Percentiles rank a stretch among this genome's conserved stretches.
Evolutionary conservation across 37 sponge, comb jelly and placozoan genomes (phyloP).

Genomic region (Cliona cf. orientalis): DNA sequence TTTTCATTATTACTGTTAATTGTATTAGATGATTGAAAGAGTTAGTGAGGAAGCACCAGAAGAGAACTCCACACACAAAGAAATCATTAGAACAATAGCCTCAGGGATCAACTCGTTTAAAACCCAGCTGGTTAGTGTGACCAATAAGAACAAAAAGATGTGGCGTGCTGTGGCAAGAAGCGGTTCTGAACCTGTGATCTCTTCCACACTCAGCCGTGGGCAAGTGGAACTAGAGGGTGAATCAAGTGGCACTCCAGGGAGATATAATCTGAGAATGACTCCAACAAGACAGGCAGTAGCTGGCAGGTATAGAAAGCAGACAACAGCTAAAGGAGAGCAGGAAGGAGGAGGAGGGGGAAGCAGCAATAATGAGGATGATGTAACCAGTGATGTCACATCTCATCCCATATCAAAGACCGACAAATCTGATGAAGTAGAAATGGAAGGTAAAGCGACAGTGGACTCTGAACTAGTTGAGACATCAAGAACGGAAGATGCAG

Average conservation of each 20-base stretch:
- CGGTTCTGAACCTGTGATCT: neutral
- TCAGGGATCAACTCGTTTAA: conserved; percentile 21
- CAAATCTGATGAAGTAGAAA: no score
- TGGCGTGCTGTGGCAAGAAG: conserved; percentile 13
- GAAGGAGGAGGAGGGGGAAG: neutral
- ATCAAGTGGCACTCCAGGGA: neutral
- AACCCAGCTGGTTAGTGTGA: conserved; percentile 18
- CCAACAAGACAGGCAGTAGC: neutral
- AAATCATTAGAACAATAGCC: conserved; percentile 27
- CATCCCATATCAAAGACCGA: no score
- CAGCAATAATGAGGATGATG: no score
- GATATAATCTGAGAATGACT: neutral
- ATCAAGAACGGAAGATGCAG: neutral
- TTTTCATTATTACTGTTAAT: neutral
- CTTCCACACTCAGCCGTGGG: no score
- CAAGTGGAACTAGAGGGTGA: no score
- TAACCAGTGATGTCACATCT: no score
- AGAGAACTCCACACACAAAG: conserved; percentile 12
- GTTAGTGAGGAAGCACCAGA: no score
- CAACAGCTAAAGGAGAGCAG: neutral
- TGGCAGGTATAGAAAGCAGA: neutral
- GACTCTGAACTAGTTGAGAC: neutral
- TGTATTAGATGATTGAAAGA: no score
- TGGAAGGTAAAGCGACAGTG: no score
- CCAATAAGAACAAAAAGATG: conserved; percentile 25